Evolutionary conservation across 2,113 vertebrate species (phyloP).

Genomic region (Propithecus coquereli): DNA sequence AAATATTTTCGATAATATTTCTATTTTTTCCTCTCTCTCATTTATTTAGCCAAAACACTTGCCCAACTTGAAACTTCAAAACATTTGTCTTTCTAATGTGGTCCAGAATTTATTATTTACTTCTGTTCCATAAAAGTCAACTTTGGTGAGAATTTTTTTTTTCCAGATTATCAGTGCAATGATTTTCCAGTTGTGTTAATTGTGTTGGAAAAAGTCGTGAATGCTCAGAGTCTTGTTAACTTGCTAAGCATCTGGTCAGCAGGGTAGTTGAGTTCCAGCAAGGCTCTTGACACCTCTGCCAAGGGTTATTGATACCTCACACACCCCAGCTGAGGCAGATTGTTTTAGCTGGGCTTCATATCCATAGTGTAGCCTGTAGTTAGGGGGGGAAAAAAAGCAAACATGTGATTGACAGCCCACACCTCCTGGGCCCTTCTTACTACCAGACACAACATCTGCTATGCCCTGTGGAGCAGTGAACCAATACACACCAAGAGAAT

Average conservation of each 20-base stretch:
- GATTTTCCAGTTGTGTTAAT: slow-evolving; percentile 85
- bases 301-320: slow-evolving; percentile 88
- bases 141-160: slow-evolving; percentile 38
- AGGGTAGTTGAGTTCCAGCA: slow-evolving; percentile 86
- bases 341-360: slow-evolving; percentile 87
- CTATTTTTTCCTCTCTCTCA: neutral
- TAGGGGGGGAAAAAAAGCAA: slow-evolving; percentile 64
- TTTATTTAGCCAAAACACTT: slow-evolving; percentile 19
- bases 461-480: slow-evolving; percentile 90
- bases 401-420: slow-evolving; percentile 87
- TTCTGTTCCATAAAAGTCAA: slow-evolving; percentile 6
- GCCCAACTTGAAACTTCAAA: slow-evolving; percentile 8
- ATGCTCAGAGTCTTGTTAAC: slow-evolving; percentile 83
- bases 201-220: slow-evolving; percentile 76
- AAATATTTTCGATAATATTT: neutral
- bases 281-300: slow-evolving; percentile 87
- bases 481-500: slow-evolving; percentile 84
- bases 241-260: slow-evolving; percentile 89
- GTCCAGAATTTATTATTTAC: neutral
- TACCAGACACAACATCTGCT: slow-evolving; percentile 91
- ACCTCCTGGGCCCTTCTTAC: slow-evolving; percentile 90
- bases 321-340: slow-evolving; percentile 88
- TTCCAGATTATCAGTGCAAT: slow-evolving; percentile 67
- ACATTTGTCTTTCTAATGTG: neutral
- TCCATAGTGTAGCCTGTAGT: slow-evolving; percentile 85